A percentile compares a stretch with the other conserved stretches of the same genome.
Evolutionary conservation across 2,888 invertebrate species (phyloP).

Genomic region (Tanypteryx hageni): DNA sequence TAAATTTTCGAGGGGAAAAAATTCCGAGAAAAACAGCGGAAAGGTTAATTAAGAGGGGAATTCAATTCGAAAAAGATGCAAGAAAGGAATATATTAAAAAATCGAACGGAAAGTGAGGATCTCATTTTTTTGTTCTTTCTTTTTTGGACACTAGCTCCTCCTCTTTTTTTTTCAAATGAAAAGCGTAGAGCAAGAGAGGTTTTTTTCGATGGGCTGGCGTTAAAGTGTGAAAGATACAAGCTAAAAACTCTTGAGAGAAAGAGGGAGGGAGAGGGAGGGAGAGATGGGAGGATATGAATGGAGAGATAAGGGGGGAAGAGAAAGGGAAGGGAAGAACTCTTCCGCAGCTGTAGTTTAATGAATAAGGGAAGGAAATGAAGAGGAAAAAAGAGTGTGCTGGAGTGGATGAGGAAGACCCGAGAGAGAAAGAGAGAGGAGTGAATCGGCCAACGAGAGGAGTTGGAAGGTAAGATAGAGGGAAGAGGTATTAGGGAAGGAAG

Average conservation of each 20-base stretch:
- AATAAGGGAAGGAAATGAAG: slow-evolving; percentile 62
- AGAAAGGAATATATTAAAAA: slow-evolving; percentile 1
- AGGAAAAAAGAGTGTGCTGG: slow-evolving; percentile 46
- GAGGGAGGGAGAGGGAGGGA: neutral
- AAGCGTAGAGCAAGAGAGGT: neutral
- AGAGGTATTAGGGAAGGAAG: neutral
- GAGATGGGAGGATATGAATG: slow-evolving; percentile 35
- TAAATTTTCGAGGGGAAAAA: neutral
- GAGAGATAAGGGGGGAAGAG: slow-evolving; percentile 17
- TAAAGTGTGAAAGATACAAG: neutral
- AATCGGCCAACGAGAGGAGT: neutral
- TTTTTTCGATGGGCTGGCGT: neutral
- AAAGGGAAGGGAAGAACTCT: slow-evolving; percentile 8
- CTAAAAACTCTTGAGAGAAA: neutral
- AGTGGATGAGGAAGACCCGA: neutral
- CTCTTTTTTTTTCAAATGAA: slow-evolving; percentile 5
- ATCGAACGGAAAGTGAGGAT: neutral
- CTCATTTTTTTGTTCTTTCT: neutral
- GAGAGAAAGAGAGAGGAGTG: neutral
- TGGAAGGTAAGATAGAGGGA: neutral
- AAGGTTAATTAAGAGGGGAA: slow-evolving; percentile 16
- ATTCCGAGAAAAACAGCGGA: neutral
- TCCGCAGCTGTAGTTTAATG: slow-evolving; percentile 58
- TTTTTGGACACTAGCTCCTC: neutral
- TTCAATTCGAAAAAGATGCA: slow-evolving; percentile 19